Evolutionary conservation across 1,140 invertebrate genomes (phyloP).

Genomic region (Calosoma granatense): DNA sequence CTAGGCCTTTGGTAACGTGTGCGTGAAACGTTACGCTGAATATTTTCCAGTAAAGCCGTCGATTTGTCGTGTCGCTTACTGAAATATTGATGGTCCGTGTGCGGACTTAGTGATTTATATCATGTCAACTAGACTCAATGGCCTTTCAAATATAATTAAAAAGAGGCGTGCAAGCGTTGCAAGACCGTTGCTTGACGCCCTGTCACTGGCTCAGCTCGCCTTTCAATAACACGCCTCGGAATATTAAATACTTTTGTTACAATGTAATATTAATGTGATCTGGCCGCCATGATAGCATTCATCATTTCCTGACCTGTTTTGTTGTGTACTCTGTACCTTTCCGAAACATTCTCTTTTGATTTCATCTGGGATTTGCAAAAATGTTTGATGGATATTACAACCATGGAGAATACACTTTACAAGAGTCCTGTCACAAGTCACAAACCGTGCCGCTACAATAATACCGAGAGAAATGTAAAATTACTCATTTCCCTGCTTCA

Average conservation of each 20-base stretch:
- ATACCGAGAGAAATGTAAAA: too few relatives aligned
- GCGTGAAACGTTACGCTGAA: neutral
- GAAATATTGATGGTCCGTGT: neutral
- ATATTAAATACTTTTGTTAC: neutral
- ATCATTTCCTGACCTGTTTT: neutral
- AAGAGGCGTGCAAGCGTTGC: neutral
- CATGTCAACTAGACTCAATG: neutral
- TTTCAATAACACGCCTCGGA: neutral
- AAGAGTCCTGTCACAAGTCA: too few relatives aligned
- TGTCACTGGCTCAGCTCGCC: neutral
- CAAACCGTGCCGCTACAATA: too few relatives aligned
- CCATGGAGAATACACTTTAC: too few relatives aligned
- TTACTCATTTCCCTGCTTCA: too few relatives aligned
- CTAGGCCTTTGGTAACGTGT: neutral
- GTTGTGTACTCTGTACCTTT: neutral
- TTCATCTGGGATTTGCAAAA: too few relatives aligned
- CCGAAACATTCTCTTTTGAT: neutral
- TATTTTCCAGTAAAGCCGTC: neutral
- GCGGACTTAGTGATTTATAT: constrained; percentile 5
- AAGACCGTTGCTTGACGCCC: neutral
- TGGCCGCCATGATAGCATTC: neutral
- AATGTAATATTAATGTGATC: neutral
- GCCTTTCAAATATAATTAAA: constrained; percentile 4
- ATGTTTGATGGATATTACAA: too few relatives aligned
- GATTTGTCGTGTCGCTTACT: constrained; percentile 1